These are phyloP conservation scores for Myripristis murdjan DNA, from an alignment of 2,797 vertebrate species.

Conservation along the genomic window DNA sequence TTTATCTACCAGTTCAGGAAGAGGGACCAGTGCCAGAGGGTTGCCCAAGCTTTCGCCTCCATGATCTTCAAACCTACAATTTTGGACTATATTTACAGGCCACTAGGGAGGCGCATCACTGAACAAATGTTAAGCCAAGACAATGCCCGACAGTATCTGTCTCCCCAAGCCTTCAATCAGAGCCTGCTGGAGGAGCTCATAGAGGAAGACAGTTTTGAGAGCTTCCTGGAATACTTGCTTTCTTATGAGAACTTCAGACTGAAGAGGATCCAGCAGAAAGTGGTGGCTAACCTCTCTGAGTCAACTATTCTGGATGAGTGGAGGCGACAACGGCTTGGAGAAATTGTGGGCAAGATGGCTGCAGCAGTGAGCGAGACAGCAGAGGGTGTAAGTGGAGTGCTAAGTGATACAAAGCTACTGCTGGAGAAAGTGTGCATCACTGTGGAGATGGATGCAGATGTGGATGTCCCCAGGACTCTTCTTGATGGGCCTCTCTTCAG, in stretches of 20 bases:
- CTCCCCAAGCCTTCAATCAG: conserved; percentile 70
- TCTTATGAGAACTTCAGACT: conserved; percentile 69
- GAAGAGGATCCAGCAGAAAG: conserved; percentile 69
- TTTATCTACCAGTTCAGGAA: conserved; percentile 82
- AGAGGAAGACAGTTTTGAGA: conserved; percentile 77
- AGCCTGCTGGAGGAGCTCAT: conserved; percentile 77
- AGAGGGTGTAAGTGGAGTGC: conserved; percentile 47
- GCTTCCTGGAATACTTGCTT: conserved; percentile 74
- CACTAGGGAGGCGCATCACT: conserved; percentile 66
- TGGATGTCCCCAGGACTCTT: conserved; percentile 59
- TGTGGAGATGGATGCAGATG: conserved; percentile 69
- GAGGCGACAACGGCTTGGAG: conserved; percentile 73
- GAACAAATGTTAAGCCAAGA: conserved; percentile 67
- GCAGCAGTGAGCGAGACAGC: conserved; percentile 66
- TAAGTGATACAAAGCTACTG: conserved; percentile 70
- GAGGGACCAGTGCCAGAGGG: conserved; percentile 78
- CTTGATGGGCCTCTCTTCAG: conserved; percentile 78
- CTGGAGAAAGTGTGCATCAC: conserved; percentile 75
- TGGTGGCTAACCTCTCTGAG: conserved; percentile 67
- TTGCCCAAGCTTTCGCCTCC: conserved; percentile 72
- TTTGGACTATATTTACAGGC: conserved; percentile 72
- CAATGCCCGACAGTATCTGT: conserved; percentile 57
- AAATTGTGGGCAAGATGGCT: conserved; percentile 75
- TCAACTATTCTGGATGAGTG: conserved; percentile 55
- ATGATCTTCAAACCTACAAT: conserved; percentile 77